Conservation (phyloP, 2,113 vertebrate genomes). For the Odobenus rosmarus region DNA sequence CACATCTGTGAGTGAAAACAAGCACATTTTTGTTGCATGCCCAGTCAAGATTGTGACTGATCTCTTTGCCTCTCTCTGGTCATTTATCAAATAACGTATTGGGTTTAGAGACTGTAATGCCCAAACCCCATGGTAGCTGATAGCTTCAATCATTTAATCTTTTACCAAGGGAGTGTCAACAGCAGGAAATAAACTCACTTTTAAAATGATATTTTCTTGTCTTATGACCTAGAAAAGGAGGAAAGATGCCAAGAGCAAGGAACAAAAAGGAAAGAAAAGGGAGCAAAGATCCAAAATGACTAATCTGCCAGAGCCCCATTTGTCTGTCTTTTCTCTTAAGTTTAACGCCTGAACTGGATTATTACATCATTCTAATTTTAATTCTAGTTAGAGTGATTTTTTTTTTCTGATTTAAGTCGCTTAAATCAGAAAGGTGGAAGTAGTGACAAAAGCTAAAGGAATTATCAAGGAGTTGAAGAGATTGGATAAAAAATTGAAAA, state of each 20-base stretch:
- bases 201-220: not conserved
- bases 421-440: not conserved
- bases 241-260: not conserved
- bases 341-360: not conserved
- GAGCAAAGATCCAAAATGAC: not conserved
- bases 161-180: not conserved
- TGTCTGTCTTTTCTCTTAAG: not conserved
- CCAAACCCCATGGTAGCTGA: not conserved
- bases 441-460: not conserved
- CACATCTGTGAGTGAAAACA: not conserved
- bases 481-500: not conserved
- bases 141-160: not conserved
- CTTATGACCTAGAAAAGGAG: conserved; percentile 57
- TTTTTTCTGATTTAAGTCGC: not conserved
- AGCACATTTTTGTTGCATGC: not conserved
- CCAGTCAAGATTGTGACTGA: not conserved
- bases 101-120: not conserved
- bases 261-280: not conserved
- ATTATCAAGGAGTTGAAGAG: not conserved
- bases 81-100: not conserved
- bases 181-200: conserved; percentile 37
- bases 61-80: not conserved
- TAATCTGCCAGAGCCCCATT: not conserved
- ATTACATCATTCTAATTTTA: conserved; percentile 36
- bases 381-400: not conserved